These are phyloP conservation scores for Ruditapes philippinarum DNA, from an alignment of 1,140 invertebrate genomes.

Conservation along the genomic window DNA sequence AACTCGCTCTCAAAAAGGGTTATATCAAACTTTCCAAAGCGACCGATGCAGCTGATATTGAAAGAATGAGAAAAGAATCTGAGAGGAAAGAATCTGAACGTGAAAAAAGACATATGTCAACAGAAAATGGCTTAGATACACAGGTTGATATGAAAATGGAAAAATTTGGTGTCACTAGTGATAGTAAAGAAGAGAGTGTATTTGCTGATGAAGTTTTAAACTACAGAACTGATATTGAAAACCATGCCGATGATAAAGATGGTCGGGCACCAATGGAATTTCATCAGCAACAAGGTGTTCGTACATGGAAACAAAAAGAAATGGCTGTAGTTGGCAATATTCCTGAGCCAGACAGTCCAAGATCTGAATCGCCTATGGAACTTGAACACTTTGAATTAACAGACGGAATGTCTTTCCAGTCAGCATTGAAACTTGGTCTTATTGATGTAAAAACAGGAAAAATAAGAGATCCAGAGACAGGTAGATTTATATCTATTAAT, in stretches of 20 bases:
- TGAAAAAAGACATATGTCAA: constrained; percentile 44
- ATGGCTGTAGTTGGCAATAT: constrained; percentile 41
- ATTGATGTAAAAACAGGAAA: constrained; percentile 91
- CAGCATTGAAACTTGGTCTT: constrained; percentile 90
- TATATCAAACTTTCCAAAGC: constrained; percentile 82
- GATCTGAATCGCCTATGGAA: constrained; percentile 14
- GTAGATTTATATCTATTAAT: constrained; percentile 92
- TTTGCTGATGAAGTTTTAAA: constrained; percentile 81
- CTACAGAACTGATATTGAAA: constrained; percentile 80
- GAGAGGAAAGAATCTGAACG: constrained; percentile 60
- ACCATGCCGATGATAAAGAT: constrained; percentile 16
- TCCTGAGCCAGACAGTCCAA: constrained; percentile 16
- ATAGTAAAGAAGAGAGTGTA: constrained; percentile 58
- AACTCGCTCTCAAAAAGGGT: constrained; percentile 79
- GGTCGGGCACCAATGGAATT: constrained; percentile 26
- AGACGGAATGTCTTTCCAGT: constrained; percentile 80
- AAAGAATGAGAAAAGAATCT: constrained; percentile 76
- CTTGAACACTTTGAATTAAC: constrained; percentile 41
- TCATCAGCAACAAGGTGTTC: constrained; percentile 48
- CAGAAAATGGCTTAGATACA: constrained; percentile 69
- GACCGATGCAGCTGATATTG: constrained; percentile 79
- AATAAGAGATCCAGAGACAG: constrained; percentile 93
- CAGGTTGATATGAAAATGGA: constrained; percentile 83
- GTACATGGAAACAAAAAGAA: constrained; percentile 51
- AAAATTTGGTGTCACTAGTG: constrained; percentile 72